phyloP scores from a whole-genome alignment of 2,888 invertebrate species.

The Scelioninae gen. 2 region DNA sequence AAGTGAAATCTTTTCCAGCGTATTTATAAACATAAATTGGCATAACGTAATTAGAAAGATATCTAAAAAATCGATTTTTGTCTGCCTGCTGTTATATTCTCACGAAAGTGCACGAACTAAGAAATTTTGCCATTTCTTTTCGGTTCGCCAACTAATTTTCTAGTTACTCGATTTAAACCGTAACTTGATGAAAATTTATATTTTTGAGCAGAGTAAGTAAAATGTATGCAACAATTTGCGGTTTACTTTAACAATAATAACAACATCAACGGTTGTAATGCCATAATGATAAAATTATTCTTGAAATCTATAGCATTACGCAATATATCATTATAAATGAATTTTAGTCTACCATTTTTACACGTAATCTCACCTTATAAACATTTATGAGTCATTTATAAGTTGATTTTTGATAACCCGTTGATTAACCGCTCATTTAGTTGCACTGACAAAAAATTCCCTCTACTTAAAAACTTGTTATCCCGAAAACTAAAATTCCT shows the following conservation, averaged over 20 bases:
- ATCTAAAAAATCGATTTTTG: no score
- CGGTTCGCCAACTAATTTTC: no score
- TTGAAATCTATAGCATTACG: slow-evolving; percentile 10
- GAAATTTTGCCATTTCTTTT: no score
- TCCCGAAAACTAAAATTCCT: no score
- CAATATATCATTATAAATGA: slow-evolving; percentile 23
- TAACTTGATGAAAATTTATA: slow-evolving; percentile 3
- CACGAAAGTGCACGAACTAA: no score
- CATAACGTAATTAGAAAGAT: no score
- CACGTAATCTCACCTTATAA: slow-evolving; percentile 10
- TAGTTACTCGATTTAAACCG: no score
- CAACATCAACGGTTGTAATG: slow-evolving; percentile 6
- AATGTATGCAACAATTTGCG: slow-evolving; percentile 1
- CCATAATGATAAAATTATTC: slow-evolving; percentile 1
- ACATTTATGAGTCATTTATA: slow-evolving; percentile 18
- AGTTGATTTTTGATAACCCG: no score
- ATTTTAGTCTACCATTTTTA: slow-evolving; percentile 17
- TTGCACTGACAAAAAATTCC: not conserved
- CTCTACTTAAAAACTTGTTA: not conserved
- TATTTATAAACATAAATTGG: no score
- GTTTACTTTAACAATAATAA: slow-evolving; percentile 11
- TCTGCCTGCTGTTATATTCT: no score
- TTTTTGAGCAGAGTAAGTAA: not conserved
- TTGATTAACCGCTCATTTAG: no score
- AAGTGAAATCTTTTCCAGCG: no score